A percentile compares a stretch with the other conserved stretches of the same genome.
phyloP scores from a whole-genome alignment of 2,113 vertebrate species.

The Crotalus horridus region DNA sequence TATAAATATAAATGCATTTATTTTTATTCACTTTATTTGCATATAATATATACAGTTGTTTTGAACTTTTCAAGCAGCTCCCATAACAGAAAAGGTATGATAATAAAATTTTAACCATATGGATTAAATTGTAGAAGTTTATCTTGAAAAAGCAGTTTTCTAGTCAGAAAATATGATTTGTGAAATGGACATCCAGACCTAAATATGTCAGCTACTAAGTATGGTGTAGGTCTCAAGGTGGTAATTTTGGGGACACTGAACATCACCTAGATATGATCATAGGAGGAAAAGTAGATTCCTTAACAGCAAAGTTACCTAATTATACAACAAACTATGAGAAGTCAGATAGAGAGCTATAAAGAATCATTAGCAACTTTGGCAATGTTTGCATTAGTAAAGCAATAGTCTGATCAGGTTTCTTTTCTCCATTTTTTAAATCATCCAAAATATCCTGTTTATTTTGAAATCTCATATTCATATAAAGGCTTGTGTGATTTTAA shows the following conservation, averaged over 20 bases:
- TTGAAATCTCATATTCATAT: neutral
- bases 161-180: neutral
- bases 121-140: too few species aligned
- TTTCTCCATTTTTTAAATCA: neutral
- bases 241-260: neutral
- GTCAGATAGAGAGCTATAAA: neutral
- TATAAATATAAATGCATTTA: too few species aligned
- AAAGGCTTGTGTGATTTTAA: neutral
- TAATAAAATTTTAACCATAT: too few species aligned
- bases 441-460: neutral
- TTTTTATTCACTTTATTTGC: too few species aligned
- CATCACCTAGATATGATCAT: too few species aligned
- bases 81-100: too few species aligned
- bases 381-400: too few species aligned
- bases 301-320: neutral
- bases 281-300: neutral
- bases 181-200: neutral
- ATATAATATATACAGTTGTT: too few species aligned
- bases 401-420: neutral
- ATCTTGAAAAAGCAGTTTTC: too few species aligned
- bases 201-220: neutral
- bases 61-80: too few species aligned
- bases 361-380: too few species aligned
- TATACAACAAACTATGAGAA: neutral
- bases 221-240: neutral